These are phyloP conservation scores for Serilophus lunatus DNA, from an alignment of 2,113 vertebrate genomes.

Conservation along the genomic window DNA sequence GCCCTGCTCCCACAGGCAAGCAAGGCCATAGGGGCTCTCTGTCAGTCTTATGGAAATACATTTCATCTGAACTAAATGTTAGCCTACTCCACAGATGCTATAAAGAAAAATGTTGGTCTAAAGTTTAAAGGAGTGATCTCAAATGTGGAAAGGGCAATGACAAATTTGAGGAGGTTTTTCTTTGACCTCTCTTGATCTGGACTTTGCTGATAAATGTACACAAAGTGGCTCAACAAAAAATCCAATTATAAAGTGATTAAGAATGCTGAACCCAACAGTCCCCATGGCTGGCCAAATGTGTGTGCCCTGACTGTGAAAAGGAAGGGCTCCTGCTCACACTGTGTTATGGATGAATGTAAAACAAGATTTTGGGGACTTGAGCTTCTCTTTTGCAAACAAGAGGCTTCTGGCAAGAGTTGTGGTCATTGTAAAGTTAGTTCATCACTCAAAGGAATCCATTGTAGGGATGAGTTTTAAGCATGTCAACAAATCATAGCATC, in stretches of 20 bases:
- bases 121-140: constrained; percentile 32
- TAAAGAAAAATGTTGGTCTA: constrained; percentile 2
- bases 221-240: background rate
- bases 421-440: background rate
- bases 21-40: background rate
- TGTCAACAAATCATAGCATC: background rate
- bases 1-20: constrained; percentile 10
- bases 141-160: constrained; percentile 21
- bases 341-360: fast-evolving
- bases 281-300: background rate
- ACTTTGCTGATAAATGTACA: constrained; percentile 25
- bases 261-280: background rate
- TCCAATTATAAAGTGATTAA: constrained; percentile 27
- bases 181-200: constrained; percentile 41
- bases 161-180: background rate
- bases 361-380: background rate
- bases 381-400: background rate
- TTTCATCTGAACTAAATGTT: constrained; percentile 59
- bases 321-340: background rate
- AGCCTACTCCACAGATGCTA: background rate
- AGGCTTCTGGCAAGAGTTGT: background rate
- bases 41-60: constrained; percentile 39
- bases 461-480: background rate
- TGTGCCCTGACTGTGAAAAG: background rate
- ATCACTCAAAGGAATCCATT: background rate